These are phyloP conservation scores for Drosophila tripunctata DNA, from an alignment of 2,888 invertebrate species.

Conservation along the genomic window DNA sequence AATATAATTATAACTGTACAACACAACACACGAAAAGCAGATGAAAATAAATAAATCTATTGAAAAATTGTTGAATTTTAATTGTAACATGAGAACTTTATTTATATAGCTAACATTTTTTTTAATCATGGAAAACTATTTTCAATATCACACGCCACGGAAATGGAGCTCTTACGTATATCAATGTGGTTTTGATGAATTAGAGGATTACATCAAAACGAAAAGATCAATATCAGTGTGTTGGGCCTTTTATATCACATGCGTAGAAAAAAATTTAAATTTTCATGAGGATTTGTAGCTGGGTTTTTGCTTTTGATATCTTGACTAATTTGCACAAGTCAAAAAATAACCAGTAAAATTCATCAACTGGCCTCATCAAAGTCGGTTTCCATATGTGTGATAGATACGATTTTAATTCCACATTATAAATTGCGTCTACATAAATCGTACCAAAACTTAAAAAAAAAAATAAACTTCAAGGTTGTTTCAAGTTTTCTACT, in stretches of 20 bases:
- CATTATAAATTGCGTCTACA: slow-evolving; percentile 31
- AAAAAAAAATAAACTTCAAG: slow-evolving; percentile 1
- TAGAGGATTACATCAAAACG: slow-evolving; percentile 49
- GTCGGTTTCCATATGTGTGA: slow-evolving; percentile 47
- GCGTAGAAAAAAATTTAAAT: slow-evolving; percentile 29
- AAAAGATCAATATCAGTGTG: slow-evolving; percentile 28
- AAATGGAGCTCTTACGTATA: slow-evolving; percentile 25
- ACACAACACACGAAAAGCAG: slow-evolving; percentile 27
- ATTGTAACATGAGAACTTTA: not conserved
- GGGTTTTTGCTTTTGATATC: slow-evolving; percentile 45
- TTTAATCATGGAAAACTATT: not conserved
- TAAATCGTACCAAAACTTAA: slow-evolving; percentile 1
- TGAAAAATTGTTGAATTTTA: slow-evolving; percentile 44
- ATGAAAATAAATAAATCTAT: slow-evolving; percentile 61
- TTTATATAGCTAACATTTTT: not conserved
- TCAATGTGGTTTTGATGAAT: slow-evolving; percentile 48
- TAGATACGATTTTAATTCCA: slow-evolving; percentile 62
- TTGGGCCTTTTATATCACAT: slow-evolving; percentile 58
- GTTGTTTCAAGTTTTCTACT: too few species aligned
- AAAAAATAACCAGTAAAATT: slow-evolving; percentile 54
- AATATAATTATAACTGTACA: slow-evolving; percentile 74
- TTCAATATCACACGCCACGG: not conserved
- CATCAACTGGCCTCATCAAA: slow-evolving; percentile 68
- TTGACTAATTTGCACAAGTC: slow-evolving; percentile 51
- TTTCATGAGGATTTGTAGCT: slow-evolving; percentile 38